These are phyloP conservation scores for Platorchestia sp. DNA, from an alignment of 1,140 invertebrate genomes.

Conservation along the genomic window DNA sequence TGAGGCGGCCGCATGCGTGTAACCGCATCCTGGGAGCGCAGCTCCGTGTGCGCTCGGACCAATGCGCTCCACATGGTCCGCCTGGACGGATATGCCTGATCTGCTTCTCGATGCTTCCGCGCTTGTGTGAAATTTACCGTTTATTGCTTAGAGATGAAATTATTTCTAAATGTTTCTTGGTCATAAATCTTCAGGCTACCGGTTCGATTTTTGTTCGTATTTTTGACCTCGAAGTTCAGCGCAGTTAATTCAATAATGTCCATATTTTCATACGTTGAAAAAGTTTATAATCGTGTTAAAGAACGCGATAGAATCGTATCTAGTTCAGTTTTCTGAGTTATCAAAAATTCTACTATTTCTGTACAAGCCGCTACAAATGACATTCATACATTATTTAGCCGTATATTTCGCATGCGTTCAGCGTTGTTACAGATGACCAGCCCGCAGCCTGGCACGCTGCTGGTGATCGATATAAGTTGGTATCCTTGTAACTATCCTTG, in stretches of 20 bases:
- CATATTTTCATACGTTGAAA: neutral
- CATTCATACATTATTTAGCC: neutral
- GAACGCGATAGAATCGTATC: neutral
- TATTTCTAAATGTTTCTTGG: neutral
- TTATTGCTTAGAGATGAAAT: neutral
- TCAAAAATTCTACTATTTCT: neutral
- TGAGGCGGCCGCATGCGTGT: neutral
- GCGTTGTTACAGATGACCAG: neutral
- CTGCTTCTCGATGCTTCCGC: neutral
- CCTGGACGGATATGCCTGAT: neutral
- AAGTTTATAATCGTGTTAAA: neutral
- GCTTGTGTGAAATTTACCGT: neutral
- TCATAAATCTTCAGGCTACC: neutral
- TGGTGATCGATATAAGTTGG: no score
- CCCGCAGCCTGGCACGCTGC: neutral
- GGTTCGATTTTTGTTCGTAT: neutral
- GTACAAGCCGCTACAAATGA: neutral
- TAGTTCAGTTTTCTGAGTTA: neutral
- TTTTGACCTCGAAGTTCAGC: neutral
- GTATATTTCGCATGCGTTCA: neutral
- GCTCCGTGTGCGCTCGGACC: neutral
- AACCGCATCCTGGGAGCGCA: conserved; percentile 13
- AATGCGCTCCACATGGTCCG: neutral
- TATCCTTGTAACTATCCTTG: no score
- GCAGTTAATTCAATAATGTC: neutral